Conservation (phyloP, 2,888 invertebrate species). For the Torymus aiolomorphi region DNA sequence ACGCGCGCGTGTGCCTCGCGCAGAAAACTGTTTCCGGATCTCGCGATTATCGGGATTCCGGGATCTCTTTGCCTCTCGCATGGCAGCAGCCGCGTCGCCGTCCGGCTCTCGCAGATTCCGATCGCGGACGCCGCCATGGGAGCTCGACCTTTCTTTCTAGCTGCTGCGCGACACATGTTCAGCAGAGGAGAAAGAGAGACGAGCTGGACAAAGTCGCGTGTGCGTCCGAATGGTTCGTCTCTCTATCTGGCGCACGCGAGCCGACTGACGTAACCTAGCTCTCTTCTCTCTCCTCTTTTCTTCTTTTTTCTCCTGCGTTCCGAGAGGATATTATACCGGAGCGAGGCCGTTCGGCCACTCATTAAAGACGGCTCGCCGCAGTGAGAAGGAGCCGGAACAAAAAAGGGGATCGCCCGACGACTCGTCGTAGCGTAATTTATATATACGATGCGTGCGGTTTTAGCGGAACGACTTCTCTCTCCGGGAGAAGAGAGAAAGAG, state of each 20-base stretch:
- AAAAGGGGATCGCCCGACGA: not conserved
- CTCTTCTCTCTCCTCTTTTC: not conserved
- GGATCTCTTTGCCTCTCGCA: conserved; percentile 2
- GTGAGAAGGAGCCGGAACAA: not conserved
- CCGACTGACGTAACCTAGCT: conserved; percentile 27
- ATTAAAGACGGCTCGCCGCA: conserved; percentile 36
- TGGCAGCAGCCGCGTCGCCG: too few species aligned
- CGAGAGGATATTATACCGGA: not conserved
- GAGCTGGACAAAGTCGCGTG: not conserved
- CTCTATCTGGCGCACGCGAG: not conserved
- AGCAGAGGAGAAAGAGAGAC: conserved; percentile 9
- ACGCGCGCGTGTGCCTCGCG: not conserved
- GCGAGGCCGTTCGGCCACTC: conserved; percentile 18
- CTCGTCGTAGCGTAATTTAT: conserved; percentile 1
- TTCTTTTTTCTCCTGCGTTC: not conserved
- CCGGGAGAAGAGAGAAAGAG: not conserved
- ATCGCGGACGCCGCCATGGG: conserved; percentile 27
- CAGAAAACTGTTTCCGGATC: conserved; percentile 37
- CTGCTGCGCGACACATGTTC: conserved; percentile 47
- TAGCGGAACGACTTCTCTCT: not conserved
- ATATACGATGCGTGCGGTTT: not conserved
- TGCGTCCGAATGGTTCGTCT: conserved; percentile 3
- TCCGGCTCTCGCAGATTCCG: conserved; percentile 26
- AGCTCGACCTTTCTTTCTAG: conserved; percentile 27
- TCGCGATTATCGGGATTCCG: not conserved